Conservation (phyloP, 2,888 invertebrate genomes). For the Iselma pallidipennis region DNA sequence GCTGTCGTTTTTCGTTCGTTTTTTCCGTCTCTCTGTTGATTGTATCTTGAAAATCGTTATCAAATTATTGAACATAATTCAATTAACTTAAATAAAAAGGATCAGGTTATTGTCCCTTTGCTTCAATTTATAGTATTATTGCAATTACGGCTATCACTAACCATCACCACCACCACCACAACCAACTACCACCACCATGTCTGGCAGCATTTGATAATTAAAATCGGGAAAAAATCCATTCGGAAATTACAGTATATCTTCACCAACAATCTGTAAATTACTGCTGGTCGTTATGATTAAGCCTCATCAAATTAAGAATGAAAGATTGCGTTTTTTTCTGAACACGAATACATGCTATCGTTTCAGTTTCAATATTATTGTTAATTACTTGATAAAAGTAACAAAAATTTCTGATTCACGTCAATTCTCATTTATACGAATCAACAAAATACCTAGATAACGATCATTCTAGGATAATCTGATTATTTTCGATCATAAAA, state of each 20-base stretch:
- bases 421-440: no score
- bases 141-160: background rate
- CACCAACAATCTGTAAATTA: constrained; percentile 48
- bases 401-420: background rate
- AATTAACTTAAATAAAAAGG: background rate
- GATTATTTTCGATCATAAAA: no score
- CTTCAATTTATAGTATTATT: no score
- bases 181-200: constrained; percentile 1
- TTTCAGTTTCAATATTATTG: no score
- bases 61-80: background rate
- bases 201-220: constrained; percentile 40
- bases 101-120: background rate
- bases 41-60: background rate
- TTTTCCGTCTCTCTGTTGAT: background rate
- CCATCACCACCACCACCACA: no score
- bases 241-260: constrained; percentile 43
- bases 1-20: background rate
- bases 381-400: no score
- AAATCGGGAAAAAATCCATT: constrained; percentile 49
- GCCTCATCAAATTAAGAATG: constrained; percentile 44
- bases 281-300: constrained; percentile 44
- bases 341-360: background rate
- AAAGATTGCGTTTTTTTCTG: constrained; percentile 10
- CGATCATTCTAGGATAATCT: no score
- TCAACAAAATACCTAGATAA: no score